Conservation (phyloP, 2,797 vertebrate species). For the Eulemur mongoz region DNA sequence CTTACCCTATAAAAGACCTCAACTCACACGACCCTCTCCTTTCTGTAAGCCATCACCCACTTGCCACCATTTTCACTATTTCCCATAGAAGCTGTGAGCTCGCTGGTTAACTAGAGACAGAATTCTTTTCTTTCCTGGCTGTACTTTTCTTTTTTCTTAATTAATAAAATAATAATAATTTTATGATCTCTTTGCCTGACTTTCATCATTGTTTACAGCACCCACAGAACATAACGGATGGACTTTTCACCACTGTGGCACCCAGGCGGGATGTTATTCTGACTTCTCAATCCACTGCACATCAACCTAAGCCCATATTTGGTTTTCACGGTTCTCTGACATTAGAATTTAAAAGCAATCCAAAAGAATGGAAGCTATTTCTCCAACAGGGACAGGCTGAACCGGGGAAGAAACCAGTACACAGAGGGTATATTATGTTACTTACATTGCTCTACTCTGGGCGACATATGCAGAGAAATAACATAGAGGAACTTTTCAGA, state of each 20-base stretch:
- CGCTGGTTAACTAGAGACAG: neutral
- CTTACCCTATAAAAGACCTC: neutral
- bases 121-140: neutral
- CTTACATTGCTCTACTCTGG: neutral
- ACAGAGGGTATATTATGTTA: neutral
- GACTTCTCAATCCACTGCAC: neutral
- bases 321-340: conserved; percentile 19
- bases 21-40: rapidly evolving
- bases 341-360: neutral
- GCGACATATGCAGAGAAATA: neutral
- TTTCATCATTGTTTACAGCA: neutral
- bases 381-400: neutral
- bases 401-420: neutral
- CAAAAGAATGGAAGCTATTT: conserved; percentile 50
- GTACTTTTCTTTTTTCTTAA: neutral
- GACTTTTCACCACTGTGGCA: neutral
- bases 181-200: neutral
- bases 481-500: neutral
- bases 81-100: neutral
- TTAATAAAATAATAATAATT: neutral
- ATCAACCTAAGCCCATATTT: neutral
- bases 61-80: neutral
- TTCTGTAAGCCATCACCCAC: neutral
- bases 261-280: neutral
- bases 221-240: neutral